Evolutionary conservation across 2,113 vertebrate genomes (phyloP).

Genomic region (Plecturocebus donacophilus): DNA sequence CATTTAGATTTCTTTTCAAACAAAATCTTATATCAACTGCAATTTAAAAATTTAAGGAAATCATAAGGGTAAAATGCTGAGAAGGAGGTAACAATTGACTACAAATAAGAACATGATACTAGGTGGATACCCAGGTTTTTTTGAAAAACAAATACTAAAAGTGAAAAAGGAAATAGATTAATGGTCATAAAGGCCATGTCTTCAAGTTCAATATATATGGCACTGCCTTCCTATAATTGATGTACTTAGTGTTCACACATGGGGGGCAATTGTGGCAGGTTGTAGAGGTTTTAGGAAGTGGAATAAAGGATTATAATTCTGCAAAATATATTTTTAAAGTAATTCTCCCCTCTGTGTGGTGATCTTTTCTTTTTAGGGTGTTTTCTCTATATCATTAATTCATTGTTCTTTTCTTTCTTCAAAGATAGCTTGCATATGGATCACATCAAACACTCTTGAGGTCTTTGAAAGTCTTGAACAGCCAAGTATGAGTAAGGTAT

Average conservation of each 20-base stretch:
- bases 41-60: background rate
- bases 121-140: background rate
- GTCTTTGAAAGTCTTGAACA: background rate
- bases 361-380: background rate
- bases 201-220: background rate
- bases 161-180: background rate
- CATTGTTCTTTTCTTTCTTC: background rate
- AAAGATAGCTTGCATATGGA: background rate
- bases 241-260: background rate
- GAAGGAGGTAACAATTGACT: background rate
- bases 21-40: background rate
- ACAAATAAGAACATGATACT: background rate
- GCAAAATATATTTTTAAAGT: background rate
- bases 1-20: constrained; percentile 8
- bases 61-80: background rate
- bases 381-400: background rate
- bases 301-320: background rate
- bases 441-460: background rate
- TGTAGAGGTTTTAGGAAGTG: background rate
- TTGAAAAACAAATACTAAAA: constrained; percentile 13
- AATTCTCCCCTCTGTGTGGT: background rate
- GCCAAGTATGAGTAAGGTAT: background rate
- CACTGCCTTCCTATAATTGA: background rate
- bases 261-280: background rate
- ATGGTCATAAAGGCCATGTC: background rate